Evolutionary conservation across 2,113 vertebrate genomes (phyloP), one percentile per base, ranked within the genome.

Genomic region (Atlantisia rogersi): DNA sequence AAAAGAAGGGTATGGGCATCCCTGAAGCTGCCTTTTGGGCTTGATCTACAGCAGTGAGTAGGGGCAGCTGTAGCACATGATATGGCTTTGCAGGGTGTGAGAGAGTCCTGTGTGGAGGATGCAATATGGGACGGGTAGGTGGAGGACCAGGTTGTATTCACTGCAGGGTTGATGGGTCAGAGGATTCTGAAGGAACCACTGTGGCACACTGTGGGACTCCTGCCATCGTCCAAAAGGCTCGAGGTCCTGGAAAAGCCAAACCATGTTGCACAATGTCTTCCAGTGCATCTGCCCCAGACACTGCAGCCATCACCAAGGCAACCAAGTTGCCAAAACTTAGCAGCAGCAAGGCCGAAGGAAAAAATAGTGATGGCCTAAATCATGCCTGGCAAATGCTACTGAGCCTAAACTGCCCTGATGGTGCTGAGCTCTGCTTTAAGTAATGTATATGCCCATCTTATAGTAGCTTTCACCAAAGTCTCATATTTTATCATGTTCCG

Each of bases 271-370:
- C 20, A 48, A 53, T 55, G 32, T 50, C 75, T 87, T 89, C 77
- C 74, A 82, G 52, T 60, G 74, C 62, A 48, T 93, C 83, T 95
- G 53, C 86, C 56, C 70, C 68, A 91, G 73, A 37, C 53, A 5
- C 60, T 67, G 48, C 77, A 94, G 73, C 91, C 81, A 94, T 95
- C 91, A 87, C 93, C 86, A 92, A 87, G 86, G 93, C 84, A 96
- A 97, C 89, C 48, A 82, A 92, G 69, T 91, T 86, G 39, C 83
- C 89, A 89, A 91, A 95, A 95, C 73, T 81, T 52, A 91, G 53
- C 1, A 0, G 80, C 52, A 75, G 37, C 60, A 81, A 78, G 76
- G 73, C 55, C 92, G 53, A 86, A 85, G 65, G 31, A 76, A 87
- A 69, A 39, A 69, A 39, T 28, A 62, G 26, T 1, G 6, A 60